Evolutionary conservation across 2,797 vertebrate genomes (phyloP), one percentile per base, ranked within the genome.

Genomic region (Acropternis orthonyx): DNA sequence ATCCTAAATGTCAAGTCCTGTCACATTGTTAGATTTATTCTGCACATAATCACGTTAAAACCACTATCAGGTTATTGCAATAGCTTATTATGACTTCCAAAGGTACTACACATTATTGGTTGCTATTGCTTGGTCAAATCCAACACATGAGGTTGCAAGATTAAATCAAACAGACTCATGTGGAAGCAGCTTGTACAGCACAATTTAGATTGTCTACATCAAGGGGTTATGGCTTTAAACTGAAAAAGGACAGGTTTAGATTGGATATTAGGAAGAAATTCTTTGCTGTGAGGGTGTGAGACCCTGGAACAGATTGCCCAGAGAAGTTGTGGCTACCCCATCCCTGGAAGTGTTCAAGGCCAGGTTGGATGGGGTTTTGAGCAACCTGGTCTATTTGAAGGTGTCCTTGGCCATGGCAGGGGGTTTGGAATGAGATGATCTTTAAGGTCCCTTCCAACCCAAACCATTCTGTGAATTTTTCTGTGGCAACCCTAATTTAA

Each of bases 111-210:
- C 36, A 54, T 85, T 92, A 48, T 81, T 78, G 58, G 36, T 52
- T 88, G 55, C 36, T 54, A 28, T 69, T 75, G 39, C 61, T 88
- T 83, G 67, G 63, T 88, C 81, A 93, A 82, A 82, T 44, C 58
- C 74, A 88, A 5, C 24, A 41, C 41, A 72, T n/a, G n/a, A 69
- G 46, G 46, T 34, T 76, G 32, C 27, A 85, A 77, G 84, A 83
- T 82, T 74, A 83, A 89, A 88, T 77, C 86, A 36, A 26, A 51
- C 39, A 89, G 39, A 55, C 37, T 56, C 14, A 1, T 12, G 8
- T 58, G 75, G 82, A 63, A 92, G 86, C 65, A 62, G 43, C 2
- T 1, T 22, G 39, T 43, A 19, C 28, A 4, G 15, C 0, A 0
- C 58, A 63, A 44, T 54, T 91, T 46, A 63, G 48, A 54, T 49